Evolutionary conservation across 2,797 vertebrate species (phyloP), one percentile per base, ranked within the genome.

Genomic region (Brotula barbata): DNA sequence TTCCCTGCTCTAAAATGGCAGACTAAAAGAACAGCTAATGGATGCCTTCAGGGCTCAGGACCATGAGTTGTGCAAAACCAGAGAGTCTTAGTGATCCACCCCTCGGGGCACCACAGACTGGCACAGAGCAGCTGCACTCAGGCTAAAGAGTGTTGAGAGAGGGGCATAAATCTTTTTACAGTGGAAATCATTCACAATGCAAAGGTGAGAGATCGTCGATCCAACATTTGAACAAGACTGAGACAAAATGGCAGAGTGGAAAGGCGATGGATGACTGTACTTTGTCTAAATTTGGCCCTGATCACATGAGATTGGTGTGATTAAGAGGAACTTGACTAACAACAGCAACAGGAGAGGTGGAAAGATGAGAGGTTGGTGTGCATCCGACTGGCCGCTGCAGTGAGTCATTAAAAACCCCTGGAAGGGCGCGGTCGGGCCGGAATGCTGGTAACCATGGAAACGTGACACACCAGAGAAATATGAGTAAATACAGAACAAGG

Each of bases 401-500:
- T 87, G 85, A 87, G 4, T 86, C 84, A 87, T 75, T 68, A 51
- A 16, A 76, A 58, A 19, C 56, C 45, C 37, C 10, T 15, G 63
- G 21, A 28, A 51, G 81, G 88, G 84, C 7, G 82, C 47, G 84
- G 82, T 41, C 7, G 3, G 49, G 19, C 46, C 56, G 64, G 71
- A 74, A 79, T 77, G 61, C 47, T 39, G 31, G 82, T 68, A 65
- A 69, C 83, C 75, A 70, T 73, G 21, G 80, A 12, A 81, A 87
- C 69, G 4, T 66, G 82, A 79, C 71, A 34, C 75, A 75, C 33
- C 57, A 40, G 20, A 43, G 64, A 81, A 83, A 83, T 61, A 79
- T 77, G 84, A 73, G 77, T 50, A 61, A 72, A 65, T 50, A 39
- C 36, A 48, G 59, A 14, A 1, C 10, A 4, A n/a, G 64, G 60